These are phyloP conservation scores for Graphium colonna DNA, from an alignment of 2,888 invertebrate species.

Conservation along the genomic window DNA sequence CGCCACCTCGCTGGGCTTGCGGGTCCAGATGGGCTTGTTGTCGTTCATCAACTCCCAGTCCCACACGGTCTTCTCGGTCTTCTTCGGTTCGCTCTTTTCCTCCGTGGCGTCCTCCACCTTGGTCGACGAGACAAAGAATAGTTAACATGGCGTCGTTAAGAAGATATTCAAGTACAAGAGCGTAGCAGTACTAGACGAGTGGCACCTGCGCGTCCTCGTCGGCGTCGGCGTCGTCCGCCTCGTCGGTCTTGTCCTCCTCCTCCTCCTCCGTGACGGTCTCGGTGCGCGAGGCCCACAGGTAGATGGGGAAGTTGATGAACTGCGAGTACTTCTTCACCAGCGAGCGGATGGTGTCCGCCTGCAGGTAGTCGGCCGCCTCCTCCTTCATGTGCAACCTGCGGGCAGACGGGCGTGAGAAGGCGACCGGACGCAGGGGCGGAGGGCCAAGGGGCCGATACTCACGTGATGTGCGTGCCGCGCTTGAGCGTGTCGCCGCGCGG, in stretches of 20 bases:
- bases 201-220: constrained; percentile 48
- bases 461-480: constrained; percentile 93
- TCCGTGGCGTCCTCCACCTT: constrained; percentile 88
- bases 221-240: constrained; percentile 28
- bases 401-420: constrained; percentile 55
- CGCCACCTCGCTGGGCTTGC: constrained; percentile 90
- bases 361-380: constrained; percentile 97
- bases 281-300: constrained; percentile 91
- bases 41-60: constrained; percentile 98
- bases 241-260: constrained; percentile 64
- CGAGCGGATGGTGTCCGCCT: constrained; percentile 92
- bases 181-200: too few relatives aligned
- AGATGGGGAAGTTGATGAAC: constrained; percentile 99
- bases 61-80: constrained; percentile 97
- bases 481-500: constrained; percentile 95
- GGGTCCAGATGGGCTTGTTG: constrained; percentile 99
- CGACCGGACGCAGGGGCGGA: not conserved
- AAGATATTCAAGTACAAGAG: constrained; percentile 36
- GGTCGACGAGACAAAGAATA: constrained; percentile 36
- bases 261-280: constrained; percentile 86
- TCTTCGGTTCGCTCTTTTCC: constrained; percentile 84
- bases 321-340: constrained; percentile 99
- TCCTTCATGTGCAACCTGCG: constrained; percentile 94
- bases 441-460: constrained; percentile 30
- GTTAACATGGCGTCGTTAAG: not conserved